Percentiles rank a stretch among this genome's conserved stretches.
These are phyloP conservation scores for Paralichthys olivaceus DNA, from an alignment of 2,113 vertebrate genomes.

Conservation along the genomic window DNA sequence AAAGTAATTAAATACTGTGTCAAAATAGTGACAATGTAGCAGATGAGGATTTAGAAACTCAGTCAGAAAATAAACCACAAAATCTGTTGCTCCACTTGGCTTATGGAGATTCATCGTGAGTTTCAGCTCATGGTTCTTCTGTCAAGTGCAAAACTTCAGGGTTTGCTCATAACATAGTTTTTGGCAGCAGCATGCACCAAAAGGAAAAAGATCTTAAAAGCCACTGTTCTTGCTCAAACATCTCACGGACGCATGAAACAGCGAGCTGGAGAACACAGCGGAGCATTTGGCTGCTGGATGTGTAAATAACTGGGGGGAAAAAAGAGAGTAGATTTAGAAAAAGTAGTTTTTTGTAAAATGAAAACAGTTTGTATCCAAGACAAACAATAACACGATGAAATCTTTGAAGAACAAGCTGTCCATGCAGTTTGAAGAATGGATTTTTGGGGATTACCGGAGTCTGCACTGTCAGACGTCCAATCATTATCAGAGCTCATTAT, in stretches of 20 bases:
- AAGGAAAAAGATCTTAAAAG: not conserved
- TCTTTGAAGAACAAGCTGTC: not conserved
- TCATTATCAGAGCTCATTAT: conserved; percentile 9
- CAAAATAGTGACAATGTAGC: no score
- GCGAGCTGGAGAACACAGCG: not conserved
- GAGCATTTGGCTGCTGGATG: not conserved
- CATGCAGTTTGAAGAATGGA: not conserved
- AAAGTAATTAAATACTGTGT: no score
- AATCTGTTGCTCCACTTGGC: no score
- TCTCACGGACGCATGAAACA: not conserved
- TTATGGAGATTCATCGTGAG: no score
- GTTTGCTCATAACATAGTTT: not conserved
- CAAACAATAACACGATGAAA: not conserved
- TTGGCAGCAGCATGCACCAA: not conserved
- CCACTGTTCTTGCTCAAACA: not conserved
- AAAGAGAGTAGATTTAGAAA: no score
- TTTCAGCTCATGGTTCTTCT: no score
- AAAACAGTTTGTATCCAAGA: not conserved
- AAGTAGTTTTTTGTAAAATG: no score
- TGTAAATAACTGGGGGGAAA: no score
- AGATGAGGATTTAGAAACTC: no score
- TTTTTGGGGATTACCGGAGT: not conserved
- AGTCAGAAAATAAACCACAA: no score
- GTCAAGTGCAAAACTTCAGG: no score
- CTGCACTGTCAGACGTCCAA: conserved; percentile 6